phyloP scores from a whole-genome alignment of 1,140 invertebrate genomes.

The Nasonia longicornis region DNA sequence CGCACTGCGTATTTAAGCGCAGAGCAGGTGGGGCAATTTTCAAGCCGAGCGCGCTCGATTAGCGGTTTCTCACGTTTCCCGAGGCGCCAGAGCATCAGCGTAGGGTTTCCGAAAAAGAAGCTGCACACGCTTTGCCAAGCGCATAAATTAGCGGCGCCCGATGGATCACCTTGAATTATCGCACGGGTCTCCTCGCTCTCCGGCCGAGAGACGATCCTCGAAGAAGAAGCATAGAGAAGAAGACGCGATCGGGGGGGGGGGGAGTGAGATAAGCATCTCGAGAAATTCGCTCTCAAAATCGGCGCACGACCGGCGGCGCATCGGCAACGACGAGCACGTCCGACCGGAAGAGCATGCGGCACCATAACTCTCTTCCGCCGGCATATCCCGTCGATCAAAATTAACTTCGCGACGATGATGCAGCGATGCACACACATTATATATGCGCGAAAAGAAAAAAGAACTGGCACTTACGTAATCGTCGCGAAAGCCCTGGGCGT shows the following conservation, averaged over 20 bases:
- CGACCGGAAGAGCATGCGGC: constrained; percentile 55
- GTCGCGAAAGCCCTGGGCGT: constrained; percentile 66
- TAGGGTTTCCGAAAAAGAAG: constrained; percentile 4
- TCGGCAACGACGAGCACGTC: constrained; percentile 28
- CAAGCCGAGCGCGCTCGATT: background rate
- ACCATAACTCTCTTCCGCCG: constrained; percentile 59
- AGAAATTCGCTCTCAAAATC: constrained; percentile 43
- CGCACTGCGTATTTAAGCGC: too few species aligned
- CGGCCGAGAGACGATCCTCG: background rate
- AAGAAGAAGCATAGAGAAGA: background rate
- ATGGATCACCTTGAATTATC: constrained; percentile 42
- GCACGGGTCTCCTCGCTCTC: background rate
- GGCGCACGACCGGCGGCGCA: constrained; percentile 42
- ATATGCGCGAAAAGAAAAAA: background rate
- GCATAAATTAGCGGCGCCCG: constrained; percentile 12
- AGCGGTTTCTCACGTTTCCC: background rate
- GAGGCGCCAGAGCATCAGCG: background rate
- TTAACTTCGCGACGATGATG: background rate
- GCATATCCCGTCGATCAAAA: constrained; percentile 36
- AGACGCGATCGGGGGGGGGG: background rate
- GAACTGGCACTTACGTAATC: constrained; percentile 68
- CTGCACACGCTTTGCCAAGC: background rate
- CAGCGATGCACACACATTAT: background rate
- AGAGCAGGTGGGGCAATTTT: too few species aligned
- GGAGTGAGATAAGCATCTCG: constrained; percentile 28